Base-by-base conservation (phyloP, 2,113 vertebrate genomes). In the Rallus limicola region DNA sequence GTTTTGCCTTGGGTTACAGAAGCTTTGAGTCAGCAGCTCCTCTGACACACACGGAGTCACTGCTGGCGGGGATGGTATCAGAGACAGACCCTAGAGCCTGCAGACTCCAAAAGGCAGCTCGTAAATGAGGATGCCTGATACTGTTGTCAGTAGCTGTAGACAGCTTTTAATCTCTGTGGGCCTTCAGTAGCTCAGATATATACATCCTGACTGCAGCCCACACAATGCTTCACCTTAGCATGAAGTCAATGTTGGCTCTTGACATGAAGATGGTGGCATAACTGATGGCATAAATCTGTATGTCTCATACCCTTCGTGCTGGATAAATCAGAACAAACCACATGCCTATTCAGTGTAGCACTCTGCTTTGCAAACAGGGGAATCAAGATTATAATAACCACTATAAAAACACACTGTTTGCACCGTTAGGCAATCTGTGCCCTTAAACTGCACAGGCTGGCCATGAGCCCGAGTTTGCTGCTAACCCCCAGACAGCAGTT, bases 311-410 rank as follows among this genome's bases (percentile, higher is more conserved):
- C 16, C 28, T 33, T 31, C 1, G 0, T 26, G 33, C 53, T 17
- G 13, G 40, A 52, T 70, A 48, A 67, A 71, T 58, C 31, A 36
- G 19, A 63, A n/a, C 19, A 81, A 79, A 60, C 11, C 16, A 20
- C 24, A 13, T 0, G 0, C 19, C 58, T 55, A 10, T 38, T 42
- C 20, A 19, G 24, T 21, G 50, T 24, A 42, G 38, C 0, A 1
- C 59, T 59, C 63, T 60, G 59, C 68, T 92, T 58, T 5, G 3
- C 78, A 40, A 46, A 52, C 53, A 74, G 48, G 44, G 71, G 69
- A 69, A 79, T 42, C 71, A 46, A 63, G 48, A n/a, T 40, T 58
- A 42, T 12, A 60, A 42, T 18, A 33, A 63, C 28, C 33, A 48
- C 33, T 55, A 14, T 70, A 40, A 42, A 75, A 74, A 33, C 12